phyloP scores from a whole-genome alignment of 2,888 invertebrate species.

The Heliothis peltigera region DNA sequence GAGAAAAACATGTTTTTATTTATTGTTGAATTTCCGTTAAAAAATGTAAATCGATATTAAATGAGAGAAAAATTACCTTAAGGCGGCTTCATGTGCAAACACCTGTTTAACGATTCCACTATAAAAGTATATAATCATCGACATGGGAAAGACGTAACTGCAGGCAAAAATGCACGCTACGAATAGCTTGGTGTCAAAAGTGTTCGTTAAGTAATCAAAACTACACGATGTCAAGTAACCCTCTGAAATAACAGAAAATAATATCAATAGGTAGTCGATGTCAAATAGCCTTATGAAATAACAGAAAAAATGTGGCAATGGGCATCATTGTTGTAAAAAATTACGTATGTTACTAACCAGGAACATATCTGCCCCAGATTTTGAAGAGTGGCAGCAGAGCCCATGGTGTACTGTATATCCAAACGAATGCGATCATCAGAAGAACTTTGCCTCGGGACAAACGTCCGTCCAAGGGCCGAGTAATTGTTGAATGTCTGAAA shows the following conservation, averaged over 20 bases:
- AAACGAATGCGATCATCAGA: constrained; percentile 92
- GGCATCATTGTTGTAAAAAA: too few species aligned
- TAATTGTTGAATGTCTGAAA: constrained; percentile 91
- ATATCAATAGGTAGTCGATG: constrained; percentile 87
- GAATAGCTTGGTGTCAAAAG: constrained; percentile 94
- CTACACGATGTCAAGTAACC: constrained; percentile 96
- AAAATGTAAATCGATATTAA: not conserved
- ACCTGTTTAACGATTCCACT: constrained; percentile 96
- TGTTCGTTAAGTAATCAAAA: constrained; percentile 95
- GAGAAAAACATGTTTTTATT: constrained; percentile 24
- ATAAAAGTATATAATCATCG: constrained; percentile 94
- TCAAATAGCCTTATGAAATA: constrained; percentile 95
- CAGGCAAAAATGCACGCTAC: constrained; percentile 94
- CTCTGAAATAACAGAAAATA: constrained; percentile 89
- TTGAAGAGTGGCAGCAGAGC: constrained; percentile 94
- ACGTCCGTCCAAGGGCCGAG: constrained; percentile 95
- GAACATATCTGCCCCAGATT: constrained; percentile 96
- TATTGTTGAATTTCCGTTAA: not conserved
- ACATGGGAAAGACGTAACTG: constrained; percentile 94
- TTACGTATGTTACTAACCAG: constrained; percentile 87
- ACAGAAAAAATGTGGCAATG: constrained; percentile 5
- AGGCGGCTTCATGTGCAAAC: constrained; percentile 95
- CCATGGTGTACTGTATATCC: constrained; percentile 95
- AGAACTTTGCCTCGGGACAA: constrained; percentile 94
- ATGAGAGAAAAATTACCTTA: constrained; percentile 81